phyloP scores from a whole-genome alignment of 2,888 invertebrate species.

The Polylopha cassiicola region DNA sequence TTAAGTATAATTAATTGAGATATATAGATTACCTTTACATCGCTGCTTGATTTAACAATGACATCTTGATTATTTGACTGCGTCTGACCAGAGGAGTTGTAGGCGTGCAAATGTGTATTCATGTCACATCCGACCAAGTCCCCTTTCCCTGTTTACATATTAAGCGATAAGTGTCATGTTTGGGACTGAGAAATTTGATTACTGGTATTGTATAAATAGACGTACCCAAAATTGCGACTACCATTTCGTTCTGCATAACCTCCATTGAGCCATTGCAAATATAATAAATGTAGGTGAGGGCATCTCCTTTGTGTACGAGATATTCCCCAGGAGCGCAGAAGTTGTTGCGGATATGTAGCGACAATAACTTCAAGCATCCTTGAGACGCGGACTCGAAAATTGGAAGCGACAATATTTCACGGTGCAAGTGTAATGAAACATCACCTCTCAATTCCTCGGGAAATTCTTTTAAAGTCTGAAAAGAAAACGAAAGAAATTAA shows the following conservation, averaged over 20 bases:
- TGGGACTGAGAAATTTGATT: neutral
- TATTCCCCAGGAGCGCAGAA: constrained; percentile 98
- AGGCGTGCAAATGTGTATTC: constrained; percentile 85
- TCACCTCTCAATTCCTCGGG: constrained; percentile 97
- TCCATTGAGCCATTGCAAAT: constrained; percentile 98
- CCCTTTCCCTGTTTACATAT: constrained; percentile 86
- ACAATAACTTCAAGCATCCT: constrained; percentile 94
- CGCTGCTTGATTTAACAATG: constrained; percentile 94
- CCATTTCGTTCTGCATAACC: constrained; percentile 96
- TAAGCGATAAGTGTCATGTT: neutral
- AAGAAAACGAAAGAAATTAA: too few relatives aligned
- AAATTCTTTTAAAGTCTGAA: constrained; percentile 94
- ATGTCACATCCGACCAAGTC: constrained; percentile 96
- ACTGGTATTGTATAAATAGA: neutral
- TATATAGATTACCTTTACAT: constrained; percentile 83
- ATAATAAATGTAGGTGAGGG: constrained; percentile 94
- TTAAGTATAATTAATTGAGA: neutral
- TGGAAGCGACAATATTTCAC: constrained; percentile 94
- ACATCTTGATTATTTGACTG: constrained; percentile 83
- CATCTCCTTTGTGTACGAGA: constrained; percentile 95
- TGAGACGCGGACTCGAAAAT: constrained; percentile 97
- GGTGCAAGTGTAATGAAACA: constrained; percentile 96
- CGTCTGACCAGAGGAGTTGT: constrained; percentile 77
- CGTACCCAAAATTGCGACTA: constrained; percentile 95
- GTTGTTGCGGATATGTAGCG: constrained; percentile 94